Percentiles rank a stretch among this genome's conserved stretches.
phyloP scores from a whole-genome alignment of 2,888 invertebrate genomes.

The Ennomos erosarius region DNA sequence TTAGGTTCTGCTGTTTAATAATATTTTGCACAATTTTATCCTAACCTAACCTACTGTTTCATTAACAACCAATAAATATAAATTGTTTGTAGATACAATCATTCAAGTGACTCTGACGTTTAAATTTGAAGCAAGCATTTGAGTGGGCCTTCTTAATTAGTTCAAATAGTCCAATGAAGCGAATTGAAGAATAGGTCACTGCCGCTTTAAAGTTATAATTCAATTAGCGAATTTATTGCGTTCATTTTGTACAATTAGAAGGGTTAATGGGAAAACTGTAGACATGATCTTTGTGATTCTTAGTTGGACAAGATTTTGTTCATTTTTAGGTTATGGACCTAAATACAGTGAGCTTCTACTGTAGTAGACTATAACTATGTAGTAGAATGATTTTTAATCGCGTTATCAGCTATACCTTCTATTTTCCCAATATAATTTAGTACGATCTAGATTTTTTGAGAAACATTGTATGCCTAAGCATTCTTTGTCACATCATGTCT shows the following conservation, averaged over 20 bases:
- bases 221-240: constrained; percentile 50
- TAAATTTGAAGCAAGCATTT: constrained; percentile 13
- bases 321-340: too few species aligned
- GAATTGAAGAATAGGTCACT: constrained; percentile 55
- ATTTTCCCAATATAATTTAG: too few species aligned
- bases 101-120: constrained; percentile 3
- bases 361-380: too few species aligned
- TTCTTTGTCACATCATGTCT: constrained; percentile 5
- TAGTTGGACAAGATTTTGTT: too few species aligned
- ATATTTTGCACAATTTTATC: too few species aligned
- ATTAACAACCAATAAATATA: background rate
- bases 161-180: constrained; percentile 54
- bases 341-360: too few species aligned
- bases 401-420: too few species aligned
- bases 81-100: too few species aligned
- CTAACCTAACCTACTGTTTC: background rate
- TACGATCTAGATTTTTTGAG: background rate
- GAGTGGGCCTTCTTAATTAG: constrained; percentile 32
- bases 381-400: too few species aligned
- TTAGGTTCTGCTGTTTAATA: too few species aligned
- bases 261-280: constrained; percentile 12
- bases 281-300: background rate
- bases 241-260: constrained; percentile 13
- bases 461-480: background rate
- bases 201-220: constrained; percentile 50